Base-by-base conservation (phyloP, 2,888 invertebrate genomes). In the Tachina grossa region DNA sequence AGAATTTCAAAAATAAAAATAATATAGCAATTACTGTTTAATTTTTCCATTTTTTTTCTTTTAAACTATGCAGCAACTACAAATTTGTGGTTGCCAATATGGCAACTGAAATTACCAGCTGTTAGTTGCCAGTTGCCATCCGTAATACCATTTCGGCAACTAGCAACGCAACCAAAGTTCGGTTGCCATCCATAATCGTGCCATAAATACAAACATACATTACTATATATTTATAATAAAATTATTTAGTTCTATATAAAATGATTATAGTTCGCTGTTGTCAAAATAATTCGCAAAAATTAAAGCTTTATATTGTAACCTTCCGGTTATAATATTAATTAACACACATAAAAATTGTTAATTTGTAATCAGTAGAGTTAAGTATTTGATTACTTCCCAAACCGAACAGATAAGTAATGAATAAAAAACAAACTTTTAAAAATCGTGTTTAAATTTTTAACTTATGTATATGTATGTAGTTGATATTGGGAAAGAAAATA, bases 281-380 rank as follows among this genome's bases (percentile, higher is more conserved):
- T 81, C 74, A 82, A 85, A 81, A 78, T 65, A 5, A 76, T 14
- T 71, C 43, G 9, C 11, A 14, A 76, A 53, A 49, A 76, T 39
- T 22, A 22, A 82, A 41, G 11, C n/a, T 31, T 19, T 59, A 14
- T 59, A 74, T 47, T 77, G 1, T 14, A 2, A 19, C 53, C 10
- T 9, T 19, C 9, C 19, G 9, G 8, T 19, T 16, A 19, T 2
- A 22, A 22, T 22, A 19, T 49, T 6, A 75, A 41, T 19, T 74
- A 76, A 83, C 49, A 74, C 22, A 72, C 59, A 80, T 66, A 76
- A 11, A 81, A 81, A 63, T 84, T 85, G 77, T 85, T 82, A 82
- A 78, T 82, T 82, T 82, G 71, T 79, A 82, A 82, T 75, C 53
- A 75, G 57, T 79, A 85, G 75, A 69, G 75, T 59, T 82, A 85